Percentiles rank a stretch among this genome's conserved stretches.
These are phyloP conservation scores for Corella eumyota DNA, from an alignment of 23 tunicate species.

Conservation along the genomic window DNA sequence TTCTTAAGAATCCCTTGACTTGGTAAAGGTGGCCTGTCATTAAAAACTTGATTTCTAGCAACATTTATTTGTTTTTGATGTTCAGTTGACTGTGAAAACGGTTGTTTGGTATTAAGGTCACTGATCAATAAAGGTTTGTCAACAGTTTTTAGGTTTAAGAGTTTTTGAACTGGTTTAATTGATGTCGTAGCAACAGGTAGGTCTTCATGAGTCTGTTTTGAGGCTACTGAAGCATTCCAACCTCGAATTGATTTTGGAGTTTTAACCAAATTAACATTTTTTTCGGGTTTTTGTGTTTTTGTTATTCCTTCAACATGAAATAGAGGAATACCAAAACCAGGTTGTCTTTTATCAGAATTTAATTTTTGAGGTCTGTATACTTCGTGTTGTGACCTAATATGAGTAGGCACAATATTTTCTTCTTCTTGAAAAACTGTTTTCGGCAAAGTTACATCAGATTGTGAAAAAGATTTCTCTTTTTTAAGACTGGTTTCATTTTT, in stretches of 20 bases:
- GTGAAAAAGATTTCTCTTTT: no score
- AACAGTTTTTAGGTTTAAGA: constrained; percentile 2
- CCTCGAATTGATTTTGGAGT: constrained; percentile 25
- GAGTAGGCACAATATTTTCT: background rate
- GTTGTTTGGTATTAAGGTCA: no score
- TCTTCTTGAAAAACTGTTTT: background rate
- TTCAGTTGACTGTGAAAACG: no score
- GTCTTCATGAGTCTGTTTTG: background rate
- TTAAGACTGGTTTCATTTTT: background rate
- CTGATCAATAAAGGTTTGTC: constrained; percentile 1
- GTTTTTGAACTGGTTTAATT: background rate
- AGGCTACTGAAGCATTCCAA: constrained; percentile 35
- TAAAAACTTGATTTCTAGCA: no score
- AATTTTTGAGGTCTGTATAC: background rate
- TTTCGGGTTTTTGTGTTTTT: constrained; percentile 40
- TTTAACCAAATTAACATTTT: constrained; percentile 8
- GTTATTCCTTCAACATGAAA: constrained; percentile 52
- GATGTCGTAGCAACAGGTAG: background rate
- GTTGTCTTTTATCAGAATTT: background rate
- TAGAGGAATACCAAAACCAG: constrained; percentile 26
- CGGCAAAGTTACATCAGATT: no score
- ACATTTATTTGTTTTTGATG: no score
- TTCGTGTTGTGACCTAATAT: background rate
- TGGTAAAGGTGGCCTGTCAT: no score
- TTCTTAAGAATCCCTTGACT: no score